phyloP scores from a whole-genome alignment of 2,797 vertebrate genomes.

The Siniperca scherzeri region DNA sequence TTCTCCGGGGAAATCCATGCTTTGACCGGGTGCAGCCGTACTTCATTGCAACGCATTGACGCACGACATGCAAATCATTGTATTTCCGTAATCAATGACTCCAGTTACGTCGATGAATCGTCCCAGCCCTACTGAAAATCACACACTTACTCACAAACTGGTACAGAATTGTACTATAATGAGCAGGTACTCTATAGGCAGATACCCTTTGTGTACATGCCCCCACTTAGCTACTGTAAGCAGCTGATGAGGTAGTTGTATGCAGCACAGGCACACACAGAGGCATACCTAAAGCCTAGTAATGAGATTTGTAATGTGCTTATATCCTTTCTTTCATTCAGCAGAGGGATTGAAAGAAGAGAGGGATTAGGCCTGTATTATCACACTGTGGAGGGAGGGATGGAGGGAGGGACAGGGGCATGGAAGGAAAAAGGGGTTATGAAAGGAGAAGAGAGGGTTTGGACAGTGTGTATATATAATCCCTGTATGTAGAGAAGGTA shows the following conservation, averaged over 20 bases:
- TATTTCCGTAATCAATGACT: too few relatives aligned
- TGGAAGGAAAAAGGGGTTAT: conserved; percentile 62
- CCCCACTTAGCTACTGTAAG: conserved; percentile 53
- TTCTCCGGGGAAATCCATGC: too few relatives aligned
- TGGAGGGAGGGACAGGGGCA: conserved; percentile 55
- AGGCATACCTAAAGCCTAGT: conserved; percentile 83
- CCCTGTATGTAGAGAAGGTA: conserved; percentile 40
- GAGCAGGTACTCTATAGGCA: conserved; percentile 22
- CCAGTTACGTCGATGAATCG: too few relatives aligned
- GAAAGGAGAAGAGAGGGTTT: conserved; percentile 51
- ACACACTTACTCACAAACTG: not conserved
- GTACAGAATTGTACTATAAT: not conserved
- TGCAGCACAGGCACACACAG: conserved; percentile 60
- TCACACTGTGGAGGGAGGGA: conserved; percentile 73
- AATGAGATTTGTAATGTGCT: conserved; percentile 88
- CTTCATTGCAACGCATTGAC: too few relatives aligned
- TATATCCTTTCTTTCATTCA: conserved; percentile 84
- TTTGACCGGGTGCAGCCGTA: too few relatives aligned
- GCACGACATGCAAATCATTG: too few relatives aligned
- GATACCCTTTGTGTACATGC: conserved; percentile 19
- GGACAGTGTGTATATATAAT: conserved; percentile 46
- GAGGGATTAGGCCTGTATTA: conserved; percentile 85
- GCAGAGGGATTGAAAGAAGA: conserved; percentile 80
- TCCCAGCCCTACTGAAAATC: not conserved
- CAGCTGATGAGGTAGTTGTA: conserved; percentile 57